These are phyloP conservation scores for Cosmia pyralina DNA, from an alignment of 2,888 invertebrate genomes.

Conservation along the genomic window DNA sequence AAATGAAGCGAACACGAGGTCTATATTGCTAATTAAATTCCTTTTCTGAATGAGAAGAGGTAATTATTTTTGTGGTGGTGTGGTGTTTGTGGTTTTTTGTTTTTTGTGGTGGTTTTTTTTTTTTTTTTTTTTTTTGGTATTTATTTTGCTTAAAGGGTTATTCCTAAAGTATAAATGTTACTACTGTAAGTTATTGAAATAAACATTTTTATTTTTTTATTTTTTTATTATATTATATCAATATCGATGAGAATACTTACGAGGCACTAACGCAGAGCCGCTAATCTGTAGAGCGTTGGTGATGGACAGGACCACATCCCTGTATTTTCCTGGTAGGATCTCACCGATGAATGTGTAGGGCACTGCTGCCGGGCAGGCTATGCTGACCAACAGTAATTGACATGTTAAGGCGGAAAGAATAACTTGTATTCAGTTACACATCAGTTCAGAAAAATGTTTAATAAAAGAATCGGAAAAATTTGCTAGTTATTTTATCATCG, in stretches of 20 bases:
- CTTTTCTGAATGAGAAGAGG: too few species aligned
- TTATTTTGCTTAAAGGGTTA: too few species aligned
- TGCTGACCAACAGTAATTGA: constrained; percentile 72
- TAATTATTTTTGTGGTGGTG: too few species aligned
- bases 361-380: constrained; percentile 84
- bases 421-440: neutral
- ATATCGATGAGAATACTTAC: constrained; percentile 73
- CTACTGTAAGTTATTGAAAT: too few species aligned
- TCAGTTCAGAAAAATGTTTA: neutral
- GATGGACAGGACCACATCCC: constrained; percentile 82
- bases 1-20: too few species aligned
- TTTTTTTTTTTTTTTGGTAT: too few species aligned
- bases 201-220: too few species aligned
- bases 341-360: constrained; percentile 87
- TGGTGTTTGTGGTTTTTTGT: too few species aligned
- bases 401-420: constrained; percentile 19
- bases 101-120: too few species aligned
- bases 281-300: constrained; percentile 84
- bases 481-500: neutral
- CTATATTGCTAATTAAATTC: too few species aligned
- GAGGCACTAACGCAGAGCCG: constrained; percentile 82
- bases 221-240: too few species aligned
- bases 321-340: constrained; percentile 80
- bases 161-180: too few species aligned
- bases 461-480: neutral